Conservation (phyloP, 2,113 vertebrate species). For the Pangasianodon gigas region DNA sequence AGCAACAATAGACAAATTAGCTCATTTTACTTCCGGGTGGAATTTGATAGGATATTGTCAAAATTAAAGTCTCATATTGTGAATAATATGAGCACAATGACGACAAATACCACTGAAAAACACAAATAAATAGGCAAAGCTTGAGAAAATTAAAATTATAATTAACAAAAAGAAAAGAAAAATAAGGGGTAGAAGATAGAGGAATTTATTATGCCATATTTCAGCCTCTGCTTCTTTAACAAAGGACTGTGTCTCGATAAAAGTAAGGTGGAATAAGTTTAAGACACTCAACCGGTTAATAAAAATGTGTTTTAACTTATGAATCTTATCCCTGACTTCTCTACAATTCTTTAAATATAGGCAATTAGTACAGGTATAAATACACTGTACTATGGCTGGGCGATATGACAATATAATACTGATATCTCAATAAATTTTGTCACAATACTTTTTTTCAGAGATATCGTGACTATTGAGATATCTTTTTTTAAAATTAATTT, state of each 20-base stretch:
- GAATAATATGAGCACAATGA: neutral
- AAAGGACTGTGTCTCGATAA: neutral
- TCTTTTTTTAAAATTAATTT: too few species aligned
- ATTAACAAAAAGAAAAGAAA: neutral
- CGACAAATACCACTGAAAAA: neutral
- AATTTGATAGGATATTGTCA: neutral
- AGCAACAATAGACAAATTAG: neutral
- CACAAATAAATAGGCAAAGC: neutral
- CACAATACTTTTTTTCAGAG: too few species aligned
- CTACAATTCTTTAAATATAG: too few species aligned
- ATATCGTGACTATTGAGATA: too few species aligned
- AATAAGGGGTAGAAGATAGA: neutral
- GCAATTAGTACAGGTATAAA: too few species aligned
- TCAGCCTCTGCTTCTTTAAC: neutral
- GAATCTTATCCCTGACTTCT: too few species aligned
- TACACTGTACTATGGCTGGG: too few species aligned
- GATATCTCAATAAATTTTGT: too few species aligned
- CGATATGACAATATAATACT: too few species aligned
- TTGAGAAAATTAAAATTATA: neutral
- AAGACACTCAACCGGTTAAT: too few species aligned
- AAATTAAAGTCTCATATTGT: neutral
- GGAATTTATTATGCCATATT: neutral
- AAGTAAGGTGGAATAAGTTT: too few species aligned
- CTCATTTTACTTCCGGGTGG: neutral
- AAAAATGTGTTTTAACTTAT: too few species aligned